Conservation (phyloP, 2,113 vertebrate genomes). For the Dolichotis patagonum region DNA sequence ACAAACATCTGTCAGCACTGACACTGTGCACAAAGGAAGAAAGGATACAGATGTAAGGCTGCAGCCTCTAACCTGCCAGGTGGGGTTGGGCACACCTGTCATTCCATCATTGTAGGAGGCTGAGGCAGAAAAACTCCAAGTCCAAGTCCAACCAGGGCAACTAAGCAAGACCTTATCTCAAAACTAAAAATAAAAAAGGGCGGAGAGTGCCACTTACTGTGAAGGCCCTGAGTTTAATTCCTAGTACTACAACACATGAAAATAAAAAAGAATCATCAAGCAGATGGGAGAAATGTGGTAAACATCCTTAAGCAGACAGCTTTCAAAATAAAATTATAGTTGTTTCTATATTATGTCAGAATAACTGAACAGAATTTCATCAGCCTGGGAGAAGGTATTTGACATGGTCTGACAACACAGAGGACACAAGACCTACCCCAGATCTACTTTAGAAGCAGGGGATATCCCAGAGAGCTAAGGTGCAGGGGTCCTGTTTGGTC, state of each 20-base stretch:
- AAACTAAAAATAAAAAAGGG: not conserved
- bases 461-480: not conserved
- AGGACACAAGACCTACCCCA: not conserved
- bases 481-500: not conserved
- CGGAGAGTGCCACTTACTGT: not conserved
- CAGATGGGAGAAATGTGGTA: not conserved
- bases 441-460: not conserved
- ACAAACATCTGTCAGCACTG: fast-evolving
- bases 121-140: not conserved
- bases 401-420: not conserved
- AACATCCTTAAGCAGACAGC: not conserved
- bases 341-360: not conserved
- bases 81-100: not conserved
- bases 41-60: not conserved
- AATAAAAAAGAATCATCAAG: not conserved
- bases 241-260: not conserved
- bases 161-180: not conserved
- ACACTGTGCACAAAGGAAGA: fast-evolving
- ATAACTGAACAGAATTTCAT: not conserved
- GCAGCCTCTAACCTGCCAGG: not conserved
- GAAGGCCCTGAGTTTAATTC: not conserved
- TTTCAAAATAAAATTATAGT: not conserved
- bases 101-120: not conserved
- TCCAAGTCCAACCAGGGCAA: not conserved
- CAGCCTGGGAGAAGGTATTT: not conserved